These are phyloP conservation scores for Mactra quadrangularis DNA, from an alignment of 1,140 invertebrate species.

Conservation along the genomic window DNA sequence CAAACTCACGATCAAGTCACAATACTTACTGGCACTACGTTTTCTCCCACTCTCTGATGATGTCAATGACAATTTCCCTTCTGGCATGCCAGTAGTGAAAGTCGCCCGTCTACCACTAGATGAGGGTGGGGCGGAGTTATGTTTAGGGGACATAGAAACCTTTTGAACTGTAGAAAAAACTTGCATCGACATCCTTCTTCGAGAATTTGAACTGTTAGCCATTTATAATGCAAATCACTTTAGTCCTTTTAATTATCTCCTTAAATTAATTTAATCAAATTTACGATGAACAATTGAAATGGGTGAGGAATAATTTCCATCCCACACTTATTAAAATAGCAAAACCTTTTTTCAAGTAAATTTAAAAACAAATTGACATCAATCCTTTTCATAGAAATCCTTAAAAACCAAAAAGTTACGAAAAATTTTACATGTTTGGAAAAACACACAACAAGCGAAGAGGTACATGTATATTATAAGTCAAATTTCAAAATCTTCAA, in stretches of 20 bases:
- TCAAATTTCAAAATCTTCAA: too few species aligned
- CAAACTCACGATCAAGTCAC: too few species aligned
- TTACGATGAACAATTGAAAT: too few species aligned
- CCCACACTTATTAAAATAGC: too few species aligned
- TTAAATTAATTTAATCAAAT: neutral
- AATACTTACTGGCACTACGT: constrained; percentile 49
- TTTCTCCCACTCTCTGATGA: constrained; percentile 8
- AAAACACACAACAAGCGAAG: too few species aligned
- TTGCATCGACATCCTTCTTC: constrained; percentile 47
- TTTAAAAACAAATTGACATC: too few species aligned
- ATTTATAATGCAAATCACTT: too few species aligned
- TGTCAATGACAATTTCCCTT: constrained; percentile 18
- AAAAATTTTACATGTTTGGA: too few species aligned
- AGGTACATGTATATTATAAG: too few species aligned
- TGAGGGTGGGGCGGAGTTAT: constrained; percentile 53
- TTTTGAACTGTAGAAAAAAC: constrained; percentile 20
- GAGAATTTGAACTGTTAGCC: neutral
- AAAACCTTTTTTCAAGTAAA: too few species aligned
- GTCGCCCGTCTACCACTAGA: constrained; percentile 15
- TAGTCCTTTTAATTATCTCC: neutral
- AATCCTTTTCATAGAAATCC: too few species aligned
- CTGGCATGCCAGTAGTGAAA: neutral
- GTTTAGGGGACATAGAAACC: constrained; percentile 1
- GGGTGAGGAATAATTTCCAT: neutral
- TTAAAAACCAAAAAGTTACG: too few species aligned